phyloP scores from a whole-genome alignment of 2,888 invertebrate genomes.

The Minunthozetes semirufus region DNA sequence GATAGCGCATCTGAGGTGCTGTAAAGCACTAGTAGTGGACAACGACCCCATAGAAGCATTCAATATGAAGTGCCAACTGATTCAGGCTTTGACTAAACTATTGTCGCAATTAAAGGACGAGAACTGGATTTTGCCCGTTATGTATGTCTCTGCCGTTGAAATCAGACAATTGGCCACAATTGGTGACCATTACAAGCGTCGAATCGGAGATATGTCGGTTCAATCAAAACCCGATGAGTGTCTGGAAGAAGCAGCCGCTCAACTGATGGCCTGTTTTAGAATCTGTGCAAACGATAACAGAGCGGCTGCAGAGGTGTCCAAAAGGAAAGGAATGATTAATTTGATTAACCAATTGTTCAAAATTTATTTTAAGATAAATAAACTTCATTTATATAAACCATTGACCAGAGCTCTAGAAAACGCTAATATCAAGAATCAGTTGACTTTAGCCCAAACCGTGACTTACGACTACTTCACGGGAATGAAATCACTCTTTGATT shows the following conservation, averaged over 20 bases:
- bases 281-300: conserved; percentile 88
- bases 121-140: conserved; percentile 92
- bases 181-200: conserved; percentile 42
- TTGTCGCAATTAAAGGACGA: conserved; percentile 83
- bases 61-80: conserved; percentile 60
- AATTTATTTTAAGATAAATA: conserved; percentile 72
- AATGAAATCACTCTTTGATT: conserved; percentile 96
- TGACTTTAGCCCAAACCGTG: conserved; percentile 84
- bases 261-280: conserved; percentile 83
- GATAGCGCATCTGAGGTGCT: conserved; percentile 64
- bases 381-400: conserved; percentile 64
- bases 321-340: conserved; percentile 90
- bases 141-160: conserved; percentile 83
- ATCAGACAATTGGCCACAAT: conserved; percentile 61
- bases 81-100: conserved; percentile 64
- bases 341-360: conserved; percentile 95
- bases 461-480: conserved; percentile 95
- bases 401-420: conserved; percentile 93
- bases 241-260: conserved; percentile 86
- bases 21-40: conserved; percentile 47
- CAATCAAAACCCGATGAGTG: conserved; percentile 55
- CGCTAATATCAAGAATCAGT: conserved; percentile 77
- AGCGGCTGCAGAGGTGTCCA: conserved; percentile 65
- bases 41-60: conserved; percentile 60
- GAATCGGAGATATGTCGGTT: conserved; percentile 49